These are phyloP conservation scores for Chiloscyllium plagiosum DNA, from an alignment of 2,113 vertebrate species.

Conservation along the genomic window DNA sequence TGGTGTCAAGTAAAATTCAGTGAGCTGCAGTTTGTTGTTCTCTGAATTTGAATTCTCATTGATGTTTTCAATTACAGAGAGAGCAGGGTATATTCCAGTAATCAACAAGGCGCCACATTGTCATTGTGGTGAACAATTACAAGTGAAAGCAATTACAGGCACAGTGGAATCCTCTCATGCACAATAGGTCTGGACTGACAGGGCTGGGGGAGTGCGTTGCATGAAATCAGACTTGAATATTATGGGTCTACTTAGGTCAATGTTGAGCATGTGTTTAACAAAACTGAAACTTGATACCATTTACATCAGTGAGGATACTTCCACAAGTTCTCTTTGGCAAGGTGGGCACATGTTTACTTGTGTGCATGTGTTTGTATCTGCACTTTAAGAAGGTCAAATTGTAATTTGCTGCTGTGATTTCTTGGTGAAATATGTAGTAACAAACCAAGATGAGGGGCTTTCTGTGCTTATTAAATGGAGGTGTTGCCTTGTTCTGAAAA, in stretches of 20 bases:
- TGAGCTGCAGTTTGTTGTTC: slow-evolving; percentile 31
- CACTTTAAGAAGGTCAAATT: neutral
- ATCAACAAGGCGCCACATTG: slow-evolving; percentile 35
- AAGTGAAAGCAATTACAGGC: slow-evolving; percentile 33
- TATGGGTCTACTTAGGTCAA: neutral
- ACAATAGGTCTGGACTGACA: slow-evolving; percentile 25
- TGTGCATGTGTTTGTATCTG: neutral
- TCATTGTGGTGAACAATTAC: slow-evolving; percentile 35
- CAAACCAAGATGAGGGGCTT: neutral
- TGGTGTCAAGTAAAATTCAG: neutral
- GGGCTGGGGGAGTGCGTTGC: neutral
- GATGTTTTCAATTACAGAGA: slow-evolving; percentile 33
- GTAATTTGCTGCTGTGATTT: neutral
- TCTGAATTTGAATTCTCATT: slow-evolving; percentile 30
- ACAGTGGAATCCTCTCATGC: slow-evolving; percentile 20
- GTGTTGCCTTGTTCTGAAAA: neutral
- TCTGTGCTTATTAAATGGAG: neutral
- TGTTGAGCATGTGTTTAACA: neutral
- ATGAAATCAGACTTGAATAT: neutral
- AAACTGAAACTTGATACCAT: neutral
- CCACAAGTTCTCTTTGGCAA: neutral
- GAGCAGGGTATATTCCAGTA: slow-evolving; percentile 30
- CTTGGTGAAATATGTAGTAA: neutral
- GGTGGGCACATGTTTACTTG: too few relatives aligned
- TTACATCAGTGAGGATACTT: neutral